Evolutionary conservation across 2,113 vertebrate species (phyloP).

Genomic region (Taxidea taxus): DNA sequence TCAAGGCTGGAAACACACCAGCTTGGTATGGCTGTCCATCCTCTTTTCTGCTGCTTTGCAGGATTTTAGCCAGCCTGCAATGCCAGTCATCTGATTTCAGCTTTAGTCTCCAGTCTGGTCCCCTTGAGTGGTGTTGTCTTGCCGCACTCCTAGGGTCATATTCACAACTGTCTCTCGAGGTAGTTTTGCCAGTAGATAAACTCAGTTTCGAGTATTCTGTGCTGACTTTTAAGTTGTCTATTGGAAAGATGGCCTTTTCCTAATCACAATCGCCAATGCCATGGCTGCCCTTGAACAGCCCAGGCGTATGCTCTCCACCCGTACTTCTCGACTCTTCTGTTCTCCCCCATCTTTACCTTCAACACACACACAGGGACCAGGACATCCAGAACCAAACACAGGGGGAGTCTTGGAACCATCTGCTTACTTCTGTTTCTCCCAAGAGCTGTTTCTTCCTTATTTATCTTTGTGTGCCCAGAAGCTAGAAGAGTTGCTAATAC

Average conservation of each 20-base stretch:
- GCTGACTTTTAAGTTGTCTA: neutral
- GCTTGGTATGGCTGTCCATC: accelerated
- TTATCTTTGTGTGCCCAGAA: neutral
- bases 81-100: neutral
- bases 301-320: neutral
- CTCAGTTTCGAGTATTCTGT: neutral
- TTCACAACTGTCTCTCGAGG: neutral
- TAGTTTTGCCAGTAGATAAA: neutral
- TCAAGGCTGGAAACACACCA: neutral
- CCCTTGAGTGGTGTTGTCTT: neutral
- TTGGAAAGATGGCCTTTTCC: neutral
- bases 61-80: neutral
- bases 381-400: neutral
- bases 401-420: neutral
- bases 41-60: neutral
- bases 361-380: neutral
- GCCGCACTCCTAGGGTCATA: neutral
- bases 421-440: neutral
- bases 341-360: neutral
- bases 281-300: accelerated
- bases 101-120: neutral
- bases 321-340: neutral
- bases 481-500: neutral
- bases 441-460: neutral
- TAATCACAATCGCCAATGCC: neutral